phyloP scores from a whole-genome alignment of 2,113 vertebrate species.

The Thunnus maccoyii region DNA sequence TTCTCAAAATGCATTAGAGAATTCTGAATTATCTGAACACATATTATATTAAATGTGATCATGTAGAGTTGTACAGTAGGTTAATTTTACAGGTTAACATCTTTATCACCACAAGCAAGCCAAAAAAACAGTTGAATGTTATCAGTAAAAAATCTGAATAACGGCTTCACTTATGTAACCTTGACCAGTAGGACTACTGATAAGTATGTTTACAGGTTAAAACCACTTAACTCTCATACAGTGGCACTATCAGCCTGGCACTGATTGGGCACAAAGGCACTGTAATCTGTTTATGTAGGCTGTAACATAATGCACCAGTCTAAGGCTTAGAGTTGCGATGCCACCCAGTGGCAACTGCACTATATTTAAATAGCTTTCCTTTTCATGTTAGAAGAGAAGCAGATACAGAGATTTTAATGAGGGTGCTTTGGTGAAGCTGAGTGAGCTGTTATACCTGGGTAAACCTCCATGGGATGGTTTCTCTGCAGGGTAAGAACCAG shows the following conservation, averaged over 20 bases:
- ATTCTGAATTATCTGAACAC: too few species aligned
- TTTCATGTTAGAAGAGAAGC: neutral
- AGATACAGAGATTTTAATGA: neutral
- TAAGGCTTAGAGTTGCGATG: neutral
- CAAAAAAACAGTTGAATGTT: too few species aligned
- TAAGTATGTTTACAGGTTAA: neutral
- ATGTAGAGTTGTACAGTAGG: too few species aligned
- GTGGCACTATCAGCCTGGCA: neutral
- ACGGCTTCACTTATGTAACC: neutral
- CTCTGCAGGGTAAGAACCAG: constrained; percentile 86
- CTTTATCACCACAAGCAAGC: too few species aligned
- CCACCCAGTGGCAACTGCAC: constrained; percentile 1
- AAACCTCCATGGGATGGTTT: constrained; percentile 87
- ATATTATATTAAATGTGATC: too few species aligned
- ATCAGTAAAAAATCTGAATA: neutral
- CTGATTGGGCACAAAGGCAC: neutral
- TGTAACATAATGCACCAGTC: neutral
- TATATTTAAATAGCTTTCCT: neutral
- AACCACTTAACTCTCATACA: neutral
- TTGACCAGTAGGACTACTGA: neutral
- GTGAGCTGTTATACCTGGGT: constrained; percentile 85
- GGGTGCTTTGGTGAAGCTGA: neutral
- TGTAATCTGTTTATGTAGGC: neutral
- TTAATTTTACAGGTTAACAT: too few species aligned
- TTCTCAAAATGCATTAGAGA: too few species aligned